Evolutionary conservation across 2,797 vertebrate species (phyloP).

Genomic region (Clangula hyemalis): DNA sequence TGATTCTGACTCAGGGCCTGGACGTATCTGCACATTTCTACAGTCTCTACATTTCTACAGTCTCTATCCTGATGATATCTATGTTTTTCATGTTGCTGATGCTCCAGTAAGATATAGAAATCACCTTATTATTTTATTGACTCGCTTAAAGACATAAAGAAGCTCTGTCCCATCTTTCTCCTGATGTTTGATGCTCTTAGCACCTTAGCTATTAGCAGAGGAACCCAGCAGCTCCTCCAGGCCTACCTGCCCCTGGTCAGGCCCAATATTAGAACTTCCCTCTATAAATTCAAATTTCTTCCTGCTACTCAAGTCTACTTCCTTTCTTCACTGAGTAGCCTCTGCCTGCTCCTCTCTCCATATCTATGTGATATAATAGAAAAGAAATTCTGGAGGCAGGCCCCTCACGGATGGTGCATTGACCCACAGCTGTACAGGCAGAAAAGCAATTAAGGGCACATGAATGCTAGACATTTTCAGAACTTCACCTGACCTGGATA

Average conservation of each 20-base stretch:
- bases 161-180: not conserved
- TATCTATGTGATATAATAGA: not conserved
- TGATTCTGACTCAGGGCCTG: not conserved
- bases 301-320: not conserved
- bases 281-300: not conserved
- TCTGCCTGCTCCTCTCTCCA: not conserved
- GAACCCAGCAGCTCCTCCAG: not conserved
- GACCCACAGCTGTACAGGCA: not conserved
- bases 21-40: not conserved
- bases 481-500: not conserved
- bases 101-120: not conserved
- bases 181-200: not conserved
- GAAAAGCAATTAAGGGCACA: constrained; percentile 15
- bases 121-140: not conserved
- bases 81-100: not conserved
- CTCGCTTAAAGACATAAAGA: not conserved
- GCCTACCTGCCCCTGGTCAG: not conserved
- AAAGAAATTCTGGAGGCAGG: not conserved
- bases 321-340: not conserved
- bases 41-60: not conserved
- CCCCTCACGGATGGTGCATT: not conserved
- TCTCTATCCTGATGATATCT: not conserved
- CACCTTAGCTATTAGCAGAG: not conserved
- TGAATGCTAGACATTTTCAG: constrained; percentile 2
- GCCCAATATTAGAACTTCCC: not conserved